These are phyloP conservation scores for Promerops cafer DNA, from an alignment of 2,113 vertebrate species.

Conservation along the genomic window DNA sequence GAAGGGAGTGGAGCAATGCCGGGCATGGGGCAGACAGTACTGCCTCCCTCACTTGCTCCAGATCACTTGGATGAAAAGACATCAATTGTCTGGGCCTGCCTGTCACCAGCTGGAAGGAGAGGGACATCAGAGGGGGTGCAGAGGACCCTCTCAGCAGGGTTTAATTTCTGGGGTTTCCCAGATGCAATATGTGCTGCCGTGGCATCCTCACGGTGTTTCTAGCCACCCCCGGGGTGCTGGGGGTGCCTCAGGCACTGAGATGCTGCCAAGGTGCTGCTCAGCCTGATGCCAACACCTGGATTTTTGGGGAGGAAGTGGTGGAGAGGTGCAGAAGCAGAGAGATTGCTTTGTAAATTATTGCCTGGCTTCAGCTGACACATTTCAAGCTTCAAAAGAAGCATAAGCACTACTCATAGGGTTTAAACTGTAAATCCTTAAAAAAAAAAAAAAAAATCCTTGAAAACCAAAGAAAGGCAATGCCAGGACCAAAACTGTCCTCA, in stretches of 20 bases:
- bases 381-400: constrained; percentile 13
- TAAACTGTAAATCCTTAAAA: constrained; percentile 22
- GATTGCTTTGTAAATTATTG: constrained; percentile 33
- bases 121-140: neutral
- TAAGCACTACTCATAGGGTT: constrained; percentile 14
- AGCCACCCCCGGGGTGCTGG: rapidly evolving
- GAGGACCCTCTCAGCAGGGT: neutral
- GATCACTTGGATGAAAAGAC: neutral
- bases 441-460: neutral
- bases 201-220: neutral
- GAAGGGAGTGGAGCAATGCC: neutral
- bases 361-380: neutral
- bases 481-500: neutral
- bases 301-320: neutral
- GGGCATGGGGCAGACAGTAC: rapidly evolving
- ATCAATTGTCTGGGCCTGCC: neutral
- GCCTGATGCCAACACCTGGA: neutral
- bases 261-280: neutral
- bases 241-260: neutral
- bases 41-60: neutral
- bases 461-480: neutral
- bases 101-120: neutral
- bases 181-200: rapidly evolving
- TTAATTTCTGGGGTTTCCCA: neutral
- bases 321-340: neutral